These are phyloP conservation scores for Pachyramphus minor DNA, from an alignment of 2,113 vertebrate species.

Conservation along the genomic window DNA sequence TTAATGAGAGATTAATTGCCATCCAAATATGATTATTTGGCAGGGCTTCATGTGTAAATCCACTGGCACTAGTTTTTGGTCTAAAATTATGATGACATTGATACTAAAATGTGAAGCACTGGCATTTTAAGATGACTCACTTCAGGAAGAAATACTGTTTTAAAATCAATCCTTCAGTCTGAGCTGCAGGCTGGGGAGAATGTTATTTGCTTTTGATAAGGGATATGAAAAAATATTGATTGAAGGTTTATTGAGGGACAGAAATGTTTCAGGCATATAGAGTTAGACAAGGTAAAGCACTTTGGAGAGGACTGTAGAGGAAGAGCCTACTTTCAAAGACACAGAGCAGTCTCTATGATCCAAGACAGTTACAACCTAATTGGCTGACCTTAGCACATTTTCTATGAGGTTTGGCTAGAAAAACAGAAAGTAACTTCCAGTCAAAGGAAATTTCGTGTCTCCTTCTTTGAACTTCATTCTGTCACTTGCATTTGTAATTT, in stretches of 20 bases:
- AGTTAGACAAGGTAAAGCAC: neutral
- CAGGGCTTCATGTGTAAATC: neutral
- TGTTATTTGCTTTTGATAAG: neutral
- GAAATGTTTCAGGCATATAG: neutral
- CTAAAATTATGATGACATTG: neutral
- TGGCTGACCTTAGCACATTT: neutral
- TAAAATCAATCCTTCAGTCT: neutral
- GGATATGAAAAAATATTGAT: neutral
- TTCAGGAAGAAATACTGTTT: neutral
- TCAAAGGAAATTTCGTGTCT: neutral
- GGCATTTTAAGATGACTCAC: constrained; percentile 17
- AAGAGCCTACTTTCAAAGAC: neutral
- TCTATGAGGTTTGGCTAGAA: neutral
- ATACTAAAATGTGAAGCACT: neutral
- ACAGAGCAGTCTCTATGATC: neutral
- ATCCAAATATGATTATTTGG: neutral
- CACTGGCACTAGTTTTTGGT: neutral
- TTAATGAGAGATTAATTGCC: neutral
- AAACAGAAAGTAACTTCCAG: neutral
- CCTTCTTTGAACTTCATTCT: neutral
- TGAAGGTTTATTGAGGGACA: neutral
- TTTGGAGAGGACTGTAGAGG: neutral
- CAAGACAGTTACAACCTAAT: neutral
- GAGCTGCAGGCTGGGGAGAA: neutral
- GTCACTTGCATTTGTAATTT: neutral